These are phyloP conservation scores for Myodes glareolus DNA, from an alignment of 2,113 vertebrate genomes.

Conservation along the genomic window DNA sequence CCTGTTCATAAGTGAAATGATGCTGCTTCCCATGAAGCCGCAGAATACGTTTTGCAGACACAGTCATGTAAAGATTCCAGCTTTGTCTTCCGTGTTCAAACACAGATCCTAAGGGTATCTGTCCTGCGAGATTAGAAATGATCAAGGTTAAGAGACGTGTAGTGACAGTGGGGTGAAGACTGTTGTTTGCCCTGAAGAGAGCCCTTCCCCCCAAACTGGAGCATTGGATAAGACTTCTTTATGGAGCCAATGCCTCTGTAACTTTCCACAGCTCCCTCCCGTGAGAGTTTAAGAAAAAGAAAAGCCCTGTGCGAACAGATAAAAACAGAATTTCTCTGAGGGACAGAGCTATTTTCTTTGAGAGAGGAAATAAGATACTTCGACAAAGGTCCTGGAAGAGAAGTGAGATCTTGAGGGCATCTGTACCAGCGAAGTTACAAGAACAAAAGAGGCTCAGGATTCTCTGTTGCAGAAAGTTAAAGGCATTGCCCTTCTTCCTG, in stretches of 20 bases:
- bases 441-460: background rate
- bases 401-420: background rate
- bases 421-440: background rate
- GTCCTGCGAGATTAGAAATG: background rate
- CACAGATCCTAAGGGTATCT: background rate
- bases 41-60: background rate
- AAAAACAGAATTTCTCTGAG: constrained; percentile 54
- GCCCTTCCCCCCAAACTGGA: background rate
- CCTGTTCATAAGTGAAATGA: constrained; percentile 2
- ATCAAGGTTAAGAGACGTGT: background rate
- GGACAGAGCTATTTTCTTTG: constrained; percentile 23
- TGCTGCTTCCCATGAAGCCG: background rate
- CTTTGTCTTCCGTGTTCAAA: background rate
- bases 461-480: constrained; percentile 1
- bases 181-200: background rate
- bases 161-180: background rate
- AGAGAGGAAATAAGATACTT: background rate
- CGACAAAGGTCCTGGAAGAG: background rate
- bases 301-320: background rate
- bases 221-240: background rate
- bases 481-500: background rate
- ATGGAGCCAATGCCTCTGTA: background rate
- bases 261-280: constrained; percentile 20
- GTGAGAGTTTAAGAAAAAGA: background rate
- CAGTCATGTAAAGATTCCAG: background rate